Conservation (phyloP, 2,888 invertebrate species). For the Deilephila porcellus region DNA sequence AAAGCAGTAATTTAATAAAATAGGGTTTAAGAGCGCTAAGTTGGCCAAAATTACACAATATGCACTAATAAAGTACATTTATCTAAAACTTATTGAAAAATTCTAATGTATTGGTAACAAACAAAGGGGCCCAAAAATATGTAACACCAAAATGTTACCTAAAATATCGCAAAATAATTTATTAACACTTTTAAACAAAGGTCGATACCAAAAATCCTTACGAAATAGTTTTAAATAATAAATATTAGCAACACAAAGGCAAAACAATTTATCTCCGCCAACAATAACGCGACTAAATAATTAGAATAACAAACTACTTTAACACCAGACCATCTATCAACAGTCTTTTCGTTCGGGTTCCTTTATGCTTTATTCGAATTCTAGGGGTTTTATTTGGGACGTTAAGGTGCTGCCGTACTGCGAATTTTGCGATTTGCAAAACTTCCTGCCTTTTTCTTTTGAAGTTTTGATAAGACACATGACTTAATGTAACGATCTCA, state of each 20-base stretch:
- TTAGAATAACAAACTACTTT: slow-evolving; percentile 47
- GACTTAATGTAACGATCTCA: not conserved
- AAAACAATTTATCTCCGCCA: slow-evolving; percentile 39
- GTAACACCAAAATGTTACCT: no score
- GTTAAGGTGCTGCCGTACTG: not conserved
- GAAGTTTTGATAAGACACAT: not conserved
- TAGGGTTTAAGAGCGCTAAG: no score
- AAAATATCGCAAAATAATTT: not conserved
- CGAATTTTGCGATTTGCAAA: no score
- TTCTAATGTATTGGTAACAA: no score
- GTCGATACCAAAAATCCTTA: not conserved
- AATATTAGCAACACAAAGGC: slow-evolving; percentile 43
- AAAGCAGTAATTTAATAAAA: no score
- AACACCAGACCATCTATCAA: slow-evolving; percentile 49
- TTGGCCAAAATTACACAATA: no score
- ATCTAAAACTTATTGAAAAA: no score
- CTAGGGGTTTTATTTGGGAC: slow-evolving; percentile 40
- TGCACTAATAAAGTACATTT: no score
- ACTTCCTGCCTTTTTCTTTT: no score
- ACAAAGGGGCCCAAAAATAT: no score
- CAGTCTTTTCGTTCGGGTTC: slow-evolving; percentile 49
- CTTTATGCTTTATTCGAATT: slow-evolving; percentile 21
- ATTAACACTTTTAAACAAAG: not conserved
- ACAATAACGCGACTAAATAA: slow-evolving; percentile 43
- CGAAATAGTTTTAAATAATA: slow-evolving; percentile 28